Evolutionary conservation across 2,797 vertebrate species (phyloP), one percentile per base, ranked within the genome.

Genomic region (Synaphobranchus kaupii): DNA sequence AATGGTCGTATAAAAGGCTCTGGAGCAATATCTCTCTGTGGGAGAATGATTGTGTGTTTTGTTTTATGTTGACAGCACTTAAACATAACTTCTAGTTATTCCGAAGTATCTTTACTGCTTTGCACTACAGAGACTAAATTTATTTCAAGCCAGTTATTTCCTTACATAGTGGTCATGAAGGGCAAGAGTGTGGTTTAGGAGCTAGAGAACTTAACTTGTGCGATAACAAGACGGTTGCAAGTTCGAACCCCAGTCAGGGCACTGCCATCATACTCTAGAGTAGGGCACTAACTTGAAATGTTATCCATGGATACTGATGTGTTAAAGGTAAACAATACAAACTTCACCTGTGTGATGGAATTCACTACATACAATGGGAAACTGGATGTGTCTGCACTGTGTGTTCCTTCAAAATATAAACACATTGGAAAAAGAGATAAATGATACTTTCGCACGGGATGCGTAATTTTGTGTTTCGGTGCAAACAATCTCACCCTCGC

Each of bases 21-120:
- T 20, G 54, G 60, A 52, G 15, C 76, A 68, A 78, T 90, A 73
- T 88, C 83, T 88, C 56, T 85, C 85, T 47, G 60, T 56, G 71
- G 76, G 81, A 80, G 44, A 86, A 85, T 48, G 73, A 20, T 6
- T 5, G 3, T 44, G 39, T 47, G 39, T 20, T 48, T 47, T 47
- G 20, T 17, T 80, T 80, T 80, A 80, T 80, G 39, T 8, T 48
- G 34, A 44, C 10, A 48, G 22, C 17, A 48, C 76, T 80, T 80
- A 10, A 80, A 25, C 39, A 50, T 5, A 22, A 48, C 39, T 80
- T 47, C 17, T 7, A 44, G 34, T 47, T 48, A 47, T 39, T 76
- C 31, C 44, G 71, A 71, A 76, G 71, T 44, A 34, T 39, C 31
- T 73, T 34, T 39, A 73, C 31, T 73, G 68, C 25, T 66, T 66